Evolutionary conservation across 2,797 vertebrate species (phyloP), one percentile per base, ranked within the genome.

Genomic region (Mallotus villosus): DNA sequence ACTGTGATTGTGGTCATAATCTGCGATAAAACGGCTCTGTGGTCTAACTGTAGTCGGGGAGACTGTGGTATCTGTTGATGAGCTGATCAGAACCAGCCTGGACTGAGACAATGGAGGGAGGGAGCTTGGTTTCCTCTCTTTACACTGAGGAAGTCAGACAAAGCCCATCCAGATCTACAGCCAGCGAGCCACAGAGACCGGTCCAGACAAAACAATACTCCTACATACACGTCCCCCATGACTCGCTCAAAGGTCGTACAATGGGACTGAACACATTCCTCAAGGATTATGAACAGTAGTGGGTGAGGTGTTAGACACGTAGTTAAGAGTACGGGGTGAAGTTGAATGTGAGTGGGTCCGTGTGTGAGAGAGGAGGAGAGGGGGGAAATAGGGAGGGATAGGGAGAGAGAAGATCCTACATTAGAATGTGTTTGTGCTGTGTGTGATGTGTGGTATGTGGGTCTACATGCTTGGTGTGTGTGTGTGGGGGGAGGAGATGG

Each of bases 191-290:
- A 16, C 4, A 68, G 12, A 63, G 82, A n/a, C 78, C 80, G 79
- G 82, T 87, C 82, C 82, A 82, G 82, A 86, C 76, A 67, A 78
- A 88, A 89, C 84, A 87, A 82, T 72, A 61, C 73, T 80, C 78
- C 79, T 76, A 74, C 75, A 68, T 78, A 59, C 72, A 72, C 65
- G 60, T 63, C 67, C 70, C 73, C 55, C 83, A 80, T 80, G 76
- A 77, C 74, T 80, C 81, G 79, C 81, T 82, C 72, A 75, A 77
- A 63, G 69, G 78, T 70, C 74, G 73, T 41, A 51, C 77, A 71
- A 80, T 80, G 67, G 27, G 57, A 21, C 11, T 32, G 12, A 63
- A 32, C 19, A 27, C 21, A 64, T 88, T 78, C 87, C 76, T 89
- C 81, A 80, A 79, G 86, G 85, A 79, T 68, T 72, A 76, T 70